Evolutionary conservation across 2,888 invertebrate genomes (phyloP).

Genomic region (Tachina grossa): DNA sequence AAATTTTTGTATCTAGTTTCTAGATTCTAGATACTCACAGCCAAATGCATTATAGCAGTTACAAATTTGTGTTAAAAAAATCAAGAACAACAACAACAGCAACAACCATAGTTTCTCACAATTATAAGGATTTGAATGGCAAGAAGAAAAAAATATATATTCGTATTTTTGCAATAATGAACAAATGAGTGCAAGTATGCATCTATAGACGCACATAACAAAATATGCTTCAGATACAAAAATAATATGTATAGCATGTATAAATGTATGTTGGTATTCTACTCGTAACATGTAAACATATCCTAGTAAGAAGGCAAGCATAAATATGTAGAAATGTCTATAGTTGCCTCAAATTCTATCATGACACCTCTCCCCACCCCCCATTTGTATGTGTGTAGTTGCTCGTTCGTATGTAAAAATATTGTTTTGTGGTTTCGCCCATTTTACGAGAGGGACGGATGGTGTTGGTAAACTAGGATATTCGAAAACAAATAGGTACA

Average conservation of each 20-base stretch:
- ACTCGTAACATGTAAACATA: neutral
- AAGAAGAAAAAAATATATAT: constrained; percentile 50
- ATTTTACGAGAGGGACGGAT: neutral
- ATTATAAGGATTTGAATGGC: constrained; percentile 67
- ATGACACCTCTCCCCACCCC: constrained; percentile 17
- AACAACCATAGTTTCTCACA: constrained; percentile 59
- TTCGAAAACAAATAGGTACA: constrained; percentile 11
- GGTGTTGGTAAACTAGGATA: constrained; percentile 19
- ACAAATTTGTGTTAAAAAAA: constrained; percentile 39
- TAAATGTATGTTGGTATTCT: neutral
- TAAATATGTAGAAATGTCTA: neutral
- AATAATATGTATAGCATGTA: neutral
- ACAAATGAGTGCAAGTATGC: constrained; percentile 40
- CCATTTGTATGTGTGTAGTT: neutral
- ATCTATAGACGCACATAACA: neutral
- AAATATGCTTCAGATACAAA: constrained; percentile 11
- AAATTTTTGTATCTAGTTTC: neutral
- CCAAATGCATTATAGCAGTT: constrained; percentile 12
- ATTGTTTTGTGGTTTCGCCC: neutral
- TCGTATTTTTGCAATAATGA: constrained; percentile 43
- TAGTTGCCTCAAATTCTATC: constrained; percentile 1
- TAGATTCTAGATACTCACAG: constrained; percentile 15
- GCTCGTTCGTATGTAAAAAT: no score
- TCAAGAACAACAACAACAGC: neutral
- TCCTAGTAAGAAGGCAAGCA: neutral